phyloP scores from a whole-genome alignment of 2,113 vertebrate species.

The Morphnarchus princeps region DNA sequence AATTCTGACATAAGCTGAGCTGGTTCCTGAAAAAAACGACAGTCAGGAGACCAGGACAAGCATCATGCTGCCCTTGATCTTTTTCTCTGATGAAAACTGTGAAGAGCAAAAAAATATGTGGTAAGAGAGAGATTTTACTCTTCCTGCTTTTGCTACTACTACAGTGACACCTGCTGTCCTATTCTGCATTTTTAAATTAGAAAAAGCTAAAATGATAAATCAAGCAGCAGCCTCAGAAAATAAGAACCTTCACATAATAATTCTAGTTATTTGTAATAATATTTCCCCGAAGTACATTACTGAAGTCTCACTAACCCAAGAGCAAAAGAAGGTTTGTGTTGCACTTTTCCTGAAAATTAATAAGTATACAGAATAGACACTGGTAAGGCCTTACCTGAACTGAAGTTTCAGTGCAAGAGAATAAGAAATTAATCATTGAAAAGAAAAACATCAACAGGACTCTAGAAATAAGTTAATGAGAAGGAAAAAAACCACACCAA shows the following conservation, averaged over 20 bases:
- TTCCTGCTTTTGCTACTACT: background rate
- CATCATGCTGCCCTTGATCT: background rate
- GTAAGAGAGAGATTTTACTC: background rate
- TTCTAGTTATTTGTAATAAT: background rate
- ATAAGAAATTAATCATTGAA: background rate
- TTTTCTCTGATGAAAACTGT: background rate
- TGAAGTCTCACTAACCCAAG: background rate
- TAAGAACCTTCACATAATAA: background rate
- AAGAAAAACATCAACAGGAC: background rate
- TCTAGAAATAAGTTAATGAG: background rate
- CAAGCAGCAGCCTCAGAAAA: background rate
- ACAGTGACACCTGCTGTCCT: slow-evolving; percentile 34
- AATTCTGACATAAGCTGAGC: background rate
- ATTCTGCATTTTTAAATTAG: background rate
- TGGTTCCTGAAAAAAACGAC: background rate
- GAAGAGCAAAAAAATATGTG: background rate
- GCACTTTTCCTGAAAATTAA: background rate
- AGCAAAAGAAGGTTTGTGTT: background rate
- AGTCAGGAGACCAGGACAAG: background rate
- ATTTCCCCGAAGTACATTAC: background rate
- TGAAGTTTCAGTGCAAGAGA: background rate
- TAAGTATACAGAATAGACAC: background rate
- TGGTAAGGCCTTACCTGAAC: background rate
- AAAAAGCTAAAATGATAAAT: background rate
- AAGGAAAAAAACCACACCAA: background rate